Evolutionary conservation across 2,888 invertebrate species (phyloP).

Genomic region (Trachelus tabidus): DNA sequence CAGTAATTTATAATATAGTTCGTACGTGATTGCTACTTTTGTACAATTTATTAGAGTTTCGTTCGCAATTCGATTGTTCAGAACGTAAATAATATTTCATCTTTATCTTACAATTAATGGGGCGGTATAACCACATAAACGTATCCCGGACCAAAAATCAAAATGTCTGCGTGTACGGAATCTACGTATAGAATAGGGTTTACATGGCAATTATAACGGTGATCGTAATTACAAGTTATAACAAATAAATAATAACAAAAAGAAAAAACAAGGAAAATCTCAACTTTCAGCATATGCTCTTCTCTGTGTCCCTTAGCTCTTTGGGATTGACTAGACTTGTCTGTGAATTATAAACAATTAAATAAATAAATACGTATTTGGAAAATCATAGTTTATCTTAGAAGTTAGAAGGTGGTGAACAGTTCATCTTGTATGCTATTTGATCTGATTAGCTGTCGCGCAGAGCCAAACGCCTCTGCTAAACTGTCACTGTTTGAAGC

Average conservation of each 20-base stretch:
- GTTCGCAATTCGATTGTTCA: neutral
- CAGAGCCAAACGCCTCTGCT: constrained; percentile 70
- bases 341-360: constrained; percentile 32
- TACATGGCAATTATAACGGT: constrained; percentile 17
- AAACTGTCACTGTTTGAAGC: constrained; percentile 72
- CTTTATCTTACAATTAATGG: neutral
- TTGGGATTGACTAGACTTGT: constrained; percentile 39
- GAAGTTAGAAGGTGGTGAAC: constrained; percentile 67
- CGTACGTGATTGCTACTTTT: constrained; percentile 8
- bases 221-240: constrained; percentile 52
- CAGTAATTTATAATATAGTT: constrained; percentile 11
- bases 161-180: constrained; percentile 14
- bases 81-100: neutral
- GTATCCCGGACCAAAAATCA: constrained; percentile 13
- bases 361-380: constrained; percentile 50
- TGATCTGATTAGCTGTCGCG: constrained; percentile 76
- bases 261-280: constrained; percentile 45
- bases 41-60: constrained; percentile 14
- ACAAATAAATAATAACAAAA: constrained; percentile 59
- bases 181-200: constrained; percentile 11
- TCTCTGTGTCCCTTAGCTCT: constrained; percentile 19
- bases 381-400: constrained; percentile 50
- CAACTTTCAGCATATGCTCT: constrained; percentile 34
- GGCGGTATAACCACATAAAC: neutral
- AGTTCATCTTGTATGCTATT: constrained; percentile 89